These are phyloP conservation scores for Leptogaster cylindrica DNA, from an alignment of 2,888 invertebrate species.

Conservation along the genomic window DNA sequence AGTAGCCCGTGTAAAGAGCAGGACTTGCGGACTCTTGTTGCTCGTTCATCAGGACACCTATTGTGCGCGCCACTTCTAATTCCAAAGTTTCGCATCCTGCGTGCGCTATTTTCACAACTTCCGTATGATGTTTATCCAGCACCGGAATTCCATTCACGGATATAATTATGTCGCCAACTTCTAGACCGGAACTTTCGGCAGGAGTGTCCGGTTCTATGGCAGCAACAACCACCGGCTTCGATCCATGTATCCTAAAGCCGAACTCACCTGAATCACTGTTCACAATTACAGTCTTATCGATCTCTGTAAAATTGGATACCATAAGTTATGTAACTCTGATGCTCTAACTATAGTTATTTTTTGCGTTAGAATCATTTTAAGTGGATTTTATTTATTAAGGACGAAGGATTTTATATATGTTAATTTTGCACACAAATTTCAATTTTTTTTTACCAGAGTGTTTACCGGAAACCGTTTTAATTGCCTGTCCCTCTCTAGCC, in stretches of 20 bases:
- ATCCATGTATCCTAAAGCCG: conserved; percentile 94
- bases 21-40: conserved; percentile 69
- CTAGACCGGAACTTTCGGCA: conserved; percentile 88
- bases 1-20: conserved; percentile 75
- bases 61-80: conserved; percentile 87
- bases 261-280: conserved; percentile 87
- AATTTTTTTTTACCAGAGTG: background rate
- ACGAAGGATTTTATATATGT: background rate
- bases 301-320: too few relatives aligned
- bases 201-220: conserved; percentile 94
- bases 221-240: conserved; percentile 94
- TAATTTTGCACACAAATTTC: too few relatives aligned
- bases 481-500: conserved; percentile 78
- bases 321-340: background rate
- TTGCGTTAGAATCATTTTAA: too few relatives aligned
- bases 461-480: conserved; percentile 61
- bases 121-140: conserved; percentile 90
- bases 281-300: conserved; percentile 86
- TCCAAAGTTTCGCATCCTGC: conserved; percentile 85
- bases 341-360: too few relatives aligned
- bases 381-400: too few relatives aligned
- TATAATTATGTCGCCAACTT: conserved; percentile 93
- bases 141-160: conserved; percentile 90
- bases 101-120: conserved; percentile 91
- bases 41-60: conserved; percentile 75